Evolutionary conservation across 2,113 vertebrate species (phyloP), one percentile per base, ranked within the genome.

Genomic region (Gobius niger): DNA sequence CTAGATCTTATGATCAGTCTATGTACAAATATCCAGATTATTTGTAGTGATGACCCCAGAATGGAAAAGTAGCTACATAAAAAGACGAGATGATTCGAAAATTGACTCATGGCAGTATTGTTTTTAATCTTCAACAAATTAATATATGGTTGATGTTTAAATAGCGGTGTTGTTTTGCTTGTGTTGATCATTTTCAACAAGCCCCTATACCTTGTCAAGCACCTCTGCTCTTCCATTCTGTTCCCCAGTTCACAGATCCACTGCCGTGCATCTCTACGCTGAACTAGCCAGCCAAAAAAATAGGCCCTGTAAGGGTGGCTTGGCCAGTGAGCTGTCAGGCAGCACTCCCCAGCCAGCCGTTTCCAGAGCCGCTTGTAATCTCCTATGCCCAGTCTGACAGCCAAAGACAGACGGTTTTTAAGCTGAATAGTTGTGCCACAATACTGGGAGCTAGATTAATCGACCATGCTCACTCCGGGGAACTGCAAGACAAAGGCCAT

Each of bases 371-470:
- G 84, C 84, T 87, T 89, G 81, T 91, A 92, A 92, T 92, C 89
- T 90, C 87, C 77, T 77, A 85, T 84, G 80, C 83, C 78, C 89
- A 87, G 82, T 87, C 80, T 89, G 89, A 89, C 85, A 88, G 87
- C 87, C 86, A 84, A 86, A 85, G 87, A 91, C 91, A 91, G 91
- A 92, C 90, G 88, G 87, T 91, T 92, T 89, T 84, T 83, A 91
- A 92, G 85, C 83, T 84, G 89, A 91, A 90, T 90, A 90, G 85
- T 85, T 88, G 81, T 87, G 85, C 85, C 86, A 86, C 79, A 82
- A 90, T 87, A 86, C 82, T 75, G 87, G 80, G 82, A 84, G 72
- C 78, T 71, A 79, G 79, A 76, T 89, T 85, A 88, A 88, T 87
- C 80, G 73, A 82, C 81, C 85, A 57, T 90, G 78, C 67, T 81